Evolutionary conservation across 1,140 invertebrate species (phyloP).

Genomic region (Aleiodes sp.): DNA sequence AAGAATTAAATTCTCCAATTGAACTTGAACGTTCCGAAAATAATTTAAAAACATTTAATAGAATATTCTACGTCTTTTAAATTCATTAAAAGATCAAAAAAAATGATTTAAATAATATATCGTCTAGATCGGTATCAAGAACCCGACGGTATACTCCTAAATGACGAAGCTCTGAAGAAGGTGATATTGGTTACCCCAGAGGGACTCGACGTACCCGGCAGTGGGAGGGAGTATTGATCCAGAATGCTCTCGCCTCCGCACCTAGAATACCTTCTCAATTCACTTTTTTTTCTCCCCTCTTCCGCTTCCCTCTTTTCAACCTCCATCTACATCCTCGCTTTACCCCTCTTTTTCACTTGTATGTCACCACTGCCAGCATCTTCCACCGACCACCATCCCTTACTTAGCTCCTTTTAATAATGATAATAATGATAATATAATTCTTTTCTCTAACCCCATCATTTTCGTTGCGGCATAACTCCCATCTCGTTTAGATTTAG

Average conservation of each 20-base stretch:
- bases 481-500: too few species aligned
- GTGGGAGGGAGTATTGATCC: conserved; percentile 62
- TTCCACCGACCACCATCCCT: too few species aligned
- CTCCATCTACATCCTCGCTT: conserved; percentile 5
- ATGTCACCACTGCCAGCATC: not conserved
- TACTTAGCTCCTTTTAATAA: too few species aligned
- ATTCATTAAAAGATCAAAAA: not conserved
- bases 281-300: conserved; percentile 34
- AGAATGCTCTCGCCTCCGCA: conserved; percentile 54
- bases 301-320: not conserved
- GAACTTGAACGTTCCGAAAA: too few species aligned
- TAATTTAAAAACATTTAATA: too few species aligned
- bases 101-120: too few species aligned
- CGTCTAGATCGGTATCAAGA: not conserved
- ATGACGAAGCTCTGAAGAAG: conserved; percentile 16
- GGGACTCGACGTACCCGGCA: not conserved
- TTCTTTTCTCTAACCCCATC: too few species aligned
- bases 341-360: conserved; percentile 36
- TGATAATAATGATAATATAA: too few species aligned
- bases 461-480: too few species aligned
- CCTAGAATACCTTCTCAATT: conserved; percentile 46
- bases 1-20: too few species aligned
- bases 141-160: not conserved
- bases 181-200: not conserved
- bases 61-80: too few species aligned